phyloP scores from a whole-genome alignment of 2,113 vertebrate species.

The Vulpes lagopus region DNA sequence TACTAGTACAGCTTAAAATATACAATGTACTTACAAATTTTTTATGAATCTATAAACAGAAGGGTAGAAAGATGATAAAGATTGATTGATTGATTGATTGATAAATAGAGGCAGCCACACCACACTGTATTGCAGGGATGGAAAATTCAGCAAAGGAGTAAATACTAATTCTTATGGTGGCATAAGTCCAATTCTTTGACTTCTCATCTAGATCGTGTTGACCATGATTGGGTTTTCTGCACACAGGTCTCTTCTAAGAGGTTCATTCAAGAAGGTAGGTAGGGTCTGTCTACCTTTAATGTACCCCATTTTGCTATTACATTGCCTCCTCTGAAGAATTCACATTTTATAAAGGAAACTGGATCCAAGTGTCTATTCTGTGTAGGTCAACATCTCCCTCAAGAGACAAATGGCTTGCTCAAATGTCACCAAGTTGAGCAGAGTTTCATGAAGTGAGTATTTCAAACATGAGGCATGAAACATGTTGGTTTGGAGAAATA shows the following conservation, averaged over 20 bases:
- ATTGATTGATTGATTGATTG: not conserved
- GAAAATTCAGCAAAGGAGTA: not conserved
- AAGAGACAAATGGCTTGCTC: not conserved
- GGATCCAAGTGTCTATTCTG: not conserved
- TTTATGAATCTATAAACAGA: not conserved
- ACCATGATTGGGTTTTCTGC: not conserved
- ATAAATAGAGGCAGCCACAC: not conserved
- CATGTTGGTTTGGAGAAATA: not conserved
- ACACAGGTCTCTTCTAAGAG: not conserved
- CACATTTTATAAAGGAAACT: not conserved
- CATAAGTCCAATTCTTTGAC: not conserved
- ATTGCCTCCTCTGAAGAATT: not conserved
- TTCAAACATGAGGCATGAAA: not conserved
- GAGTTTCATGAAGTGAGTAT: not conserved
- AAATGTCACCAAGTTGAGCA: not conserved
- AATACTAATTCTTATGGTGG: not conserved
- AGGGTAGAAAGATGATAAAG: not conserved
- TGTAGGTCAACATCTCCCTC: too few relatives aligned
- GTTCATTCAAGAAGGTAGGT: not conserved
- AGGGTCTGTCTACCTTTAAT: not conserved
- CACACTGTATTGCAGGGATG: accelerated
- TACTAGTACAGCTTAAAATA: too few relatives aligned
- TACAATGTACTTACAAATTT: not conserved
- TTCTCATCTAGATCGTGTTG: not conserved
- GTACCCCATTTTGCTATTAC: not conserved